These are phyloP conservation scores for Patella pellucida DNA, from an alignment of 2,888 invertebrate species.

Conservation along the genomic window DNA sequence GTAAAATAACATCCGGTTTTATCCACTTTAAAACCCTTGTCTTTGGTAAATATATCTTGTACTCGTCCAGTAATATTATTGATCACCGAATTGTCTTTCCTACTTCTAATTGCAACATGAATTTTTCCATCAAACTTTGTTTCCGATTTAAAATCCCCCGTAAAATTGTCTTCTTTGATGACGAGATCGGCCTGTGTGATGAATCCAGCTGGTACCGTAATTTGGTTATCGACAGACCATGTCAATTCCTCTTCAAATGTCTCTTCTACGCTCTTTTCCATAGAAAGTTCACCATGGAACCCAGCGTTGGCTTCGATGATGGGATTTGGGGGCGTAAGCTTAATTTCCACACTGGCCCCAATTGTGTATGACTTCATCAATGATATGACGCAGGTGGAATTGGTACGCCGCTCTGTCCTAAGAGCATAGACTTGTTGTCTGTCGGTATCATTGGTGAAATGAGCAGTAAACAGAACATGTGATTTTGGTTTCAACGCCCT, in stretches of 20 bases:
- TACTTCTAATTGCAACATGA: constrained; percentile 64
- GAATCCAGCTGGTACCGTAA: constrained; percentile 65
- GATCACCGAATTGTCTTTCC: constrained; percentile 67
- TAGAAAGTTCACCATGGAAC: constrained; percentile 65
- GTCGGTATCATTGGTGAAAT: constrained; percentile 68
- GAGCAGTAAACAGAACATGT: constrained; percentile 64
- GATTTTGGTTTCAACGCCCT: constrained; percentile 51
- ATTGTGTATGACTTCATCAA: constrained; percentile 59
- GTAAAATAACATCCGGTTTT: constrained; percentile 54
- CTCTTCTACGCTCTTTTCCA: constrained; percentile 64
- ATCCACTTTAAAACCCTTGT: constrained; percentile 56
- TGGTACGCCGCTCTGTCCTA: constrained; percentile 68
- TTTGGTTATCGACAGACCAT: constrained; percentile 71
- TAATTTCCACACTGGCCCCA: constrained; percentile 59
- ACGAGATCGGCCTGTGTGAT: constrained; percentile 69
- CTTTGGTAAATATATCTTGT: constrained; percentile 60
- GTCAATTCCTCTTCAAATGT: constrained; percentile 68
- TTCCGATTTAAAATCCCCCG: constrained; percentile 65
- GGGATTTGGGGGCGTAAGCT: constrained; percentile 69
- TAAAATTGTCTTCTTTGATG: constrained; percentile 66
- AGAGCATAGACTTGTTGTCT: constrained; percentile 68
- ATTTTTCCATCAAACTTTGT: constrained; percentile 67
- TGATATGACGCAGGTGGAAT: constrained; percentile 65
- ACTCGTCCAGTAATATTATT: constrained; percentile 65
- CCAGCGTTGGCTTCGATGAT: constrained; percentile 70